These are phyloP conservation scores for Tetragonula carbonaria DNA, from an alignment of 2,888 invertebrate genomes.

Conservation along the genomic window DNA sequence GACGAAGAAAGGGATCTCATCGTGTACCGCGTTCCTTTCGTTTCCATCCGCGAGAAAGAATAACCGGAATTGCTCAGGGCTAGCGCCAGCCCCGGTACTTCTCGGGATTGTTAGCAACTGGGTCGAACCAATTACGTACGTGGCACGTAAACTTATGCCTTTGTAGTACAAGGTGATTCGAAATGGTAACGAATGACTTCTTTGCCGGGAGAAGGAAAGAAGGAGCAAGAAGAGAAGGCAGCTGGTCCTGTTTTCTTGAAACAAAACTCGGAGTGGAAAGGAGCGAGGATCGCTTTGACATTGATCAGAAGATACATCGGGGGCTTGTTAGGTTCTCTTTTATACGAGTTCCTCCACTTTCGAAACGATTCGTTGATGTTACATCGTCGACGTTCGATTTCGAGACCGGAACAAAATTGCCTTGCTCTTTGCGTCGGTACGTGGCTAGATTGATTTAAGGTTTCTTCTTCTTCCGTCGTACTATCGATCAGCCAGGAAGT, in stretches of 20 bases:
- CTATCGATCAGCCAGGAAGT: constrained; percentile 23
- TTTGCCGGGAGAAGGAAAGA: not conserved
- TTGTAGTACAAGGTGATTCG: constrained; percentile 55
- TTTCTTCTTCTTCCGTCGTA: constrained; percentile 1
- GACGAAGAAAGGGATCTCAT: constrained; percentile 7
- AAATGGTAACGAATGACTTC: constrained; percentile 52
- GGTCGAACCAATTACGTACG: constrained; percentile 61
- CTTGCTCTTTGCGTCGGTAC: not conserved
- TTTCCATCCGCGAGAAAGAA: constrained; percentile 42
- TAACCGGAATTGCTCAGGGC: constrained; percentile 56
- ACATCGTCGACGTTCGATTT: not conserved
- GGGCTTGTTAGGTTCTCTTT: constrained; percentile 21
- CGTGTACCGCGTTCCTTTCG: constrained; percentile 26
- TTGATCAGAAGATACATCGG: not conserved
- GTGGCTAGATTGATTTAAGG: constrained; percentile 9
- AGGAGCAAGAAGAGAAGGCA: not conserved
- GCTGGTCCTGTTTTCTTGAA: constrained; percentile 14
- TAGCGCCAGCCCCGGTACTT: constrained; percentile 45
- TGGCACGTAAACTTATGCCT: constrained; percentile 59
- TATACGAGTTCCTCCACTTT: not conserved
- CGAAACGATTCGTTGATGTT: constrained; percentile 1
- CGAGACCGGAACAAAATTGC: not conserved
- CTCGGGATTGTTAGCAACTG: constrained; percentile 59
- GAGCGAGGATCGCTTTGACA: not conserved
- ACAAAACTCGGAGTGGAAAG: not conserved